These are phyloP conservation scores for Chloroceryle aenea DNA, from an alignment of 2,113 vertebrate genomes.

Conservation along the genomic window DNA sequence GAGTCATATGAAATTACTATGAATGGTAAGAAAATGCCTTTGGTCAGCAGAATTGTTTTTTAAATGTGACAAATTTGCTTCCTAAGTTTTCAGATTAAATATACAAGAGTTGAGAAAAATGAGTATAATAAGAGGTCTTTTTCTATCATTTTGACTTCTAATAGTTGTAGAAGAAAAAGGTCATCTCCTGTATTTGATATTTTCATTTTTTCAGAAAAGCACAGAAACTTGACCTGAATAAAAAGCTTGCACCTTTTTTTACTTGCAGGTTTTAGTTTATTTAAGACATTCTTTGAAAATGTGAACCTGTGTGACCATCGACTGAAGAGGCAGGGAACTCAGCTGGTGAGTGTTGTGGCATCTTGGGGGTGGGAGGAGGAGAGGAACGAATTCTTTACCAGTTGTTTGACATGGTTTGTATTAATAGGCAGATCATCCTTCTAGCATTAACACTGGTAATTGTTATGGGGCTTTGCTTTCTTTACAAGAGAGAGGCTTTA, in stretches of 20 bases:
- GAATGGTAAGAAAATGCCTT: conserved; percentile 85
- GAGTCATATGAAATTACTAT: conserved; percentile 99
- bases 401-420: neutral
- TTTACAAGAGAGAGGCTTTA: neutral
- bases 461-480: neutral
- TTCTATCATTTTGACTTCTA: neutral
- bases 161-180: neutral
- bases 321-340: conserved; percentile 95
- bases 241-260: neutral
- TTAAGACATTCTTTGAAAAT: conserved; percentile 99
- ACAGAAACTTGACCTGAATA: neutral
- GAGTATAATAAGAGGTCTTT: accelerated
- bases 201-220: neutral
- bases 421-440: neutral
- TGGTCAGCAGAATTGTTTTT: neutral
- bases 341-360: conserved; percentile 84
- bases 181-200: neutral
- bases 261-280: conserved; percentile 93
- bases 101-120: neutral
- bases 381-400: neutral
- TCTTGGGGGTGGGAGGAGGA: neutral
- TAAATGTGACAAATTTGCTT: neutral
- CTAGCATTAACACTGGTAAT: neutral
- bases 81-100: neutral
- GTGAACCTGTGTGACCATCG: conserved; percentile 98